Percentiles rank a stretch among this genome's conserved stretches.
Evolutionary conservation across 2,888 invertebrate genomes (phyloP).

Genomic region (Ceramica pisi): DNA sequence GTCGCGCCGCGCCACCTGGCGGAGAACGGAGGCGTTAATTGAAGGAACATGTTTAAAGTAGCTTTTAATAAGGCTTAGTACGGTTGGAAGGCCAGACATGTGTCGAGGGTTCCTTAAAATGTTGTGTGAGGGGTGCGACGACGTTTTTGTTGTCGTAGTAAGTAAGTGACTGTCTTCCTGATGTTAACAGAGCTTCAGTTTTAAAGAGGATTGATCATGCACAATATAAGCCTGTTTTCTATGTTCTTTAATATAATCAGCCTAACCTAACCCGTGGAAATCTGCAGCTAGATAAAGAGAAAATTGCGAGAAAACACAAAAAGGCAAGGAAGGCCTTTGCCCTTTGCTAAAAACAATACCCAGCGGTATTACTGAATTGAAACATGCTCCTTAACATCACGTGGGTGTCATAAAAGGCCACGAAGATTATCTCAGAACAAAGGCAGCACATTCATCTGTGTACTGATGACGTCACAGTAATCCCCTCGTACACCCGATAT

Average conservation of each 20-base stretch:
- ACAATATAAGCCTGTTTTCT: background rate
- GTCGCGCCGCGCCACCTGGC: slow-evolving; percentile 93
- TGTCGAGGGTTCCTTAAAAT: slow-evolving; percentile 4
- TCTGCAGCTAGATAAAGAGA: no score
- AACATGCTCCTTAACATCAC: background rate
- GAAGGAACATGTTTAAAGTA: slow-evolving; percentile 4
- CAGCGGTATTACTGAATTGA: background rate
- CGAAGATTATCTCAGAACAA: slow-evolving; percentile 36
- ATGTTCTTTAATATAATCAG: no score
- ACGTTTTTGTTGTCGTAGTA: background rate
- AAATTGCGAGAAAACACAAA: no score
- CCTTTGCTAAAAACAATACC: no score
- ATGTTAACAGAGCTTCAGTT: background rate
- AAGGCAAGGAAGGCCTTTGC: no score
- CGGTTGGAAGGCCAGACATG: background rate
- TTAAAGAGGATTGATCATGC: background rate
- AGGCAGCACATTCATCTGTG: slow-evolving; percentile 16
- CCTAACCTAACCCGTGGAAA: no score
- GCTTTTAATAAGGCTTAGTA: slow-evolving; percentile 26
- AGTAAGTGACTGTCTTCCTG: background rate
- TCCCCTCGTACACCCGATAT: slow-evolving; percentile 19
- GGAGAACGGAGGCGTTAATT: slow-evolving; percentile 19
- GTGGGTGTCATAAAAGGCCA: slow-evolving; percentile 10
- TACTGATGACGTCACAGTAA: slow-evolving; percentile 45
- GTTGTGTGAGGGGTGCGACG: background rate